Evolutionary conservation across 2,888 invertebrate genomes (phyloP).

Genomic region (Ophion ellenae): DNA sequence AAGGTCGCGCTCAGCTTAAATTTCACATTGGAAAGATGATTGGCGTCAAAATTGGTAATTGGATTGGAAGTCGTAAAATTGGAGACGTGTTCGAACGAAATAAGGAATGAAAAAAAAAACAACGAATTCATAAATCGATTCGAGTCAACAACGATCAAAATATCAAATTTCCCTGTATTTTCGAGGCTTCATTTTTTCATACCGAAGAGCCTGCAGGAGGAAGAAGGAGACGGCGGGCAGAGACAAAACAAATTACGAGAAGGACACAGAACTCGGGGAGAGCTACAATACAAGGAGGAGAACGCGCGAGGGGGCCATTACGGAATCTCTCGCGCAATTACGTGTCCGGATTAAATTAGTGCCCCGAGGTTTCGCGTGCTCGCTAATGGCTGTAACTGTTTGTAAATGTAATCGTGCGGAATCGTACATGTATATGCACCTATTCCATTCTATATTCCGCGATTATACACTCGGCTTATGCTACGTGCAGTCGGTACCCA

Average conservation of each 20-base stretch:
- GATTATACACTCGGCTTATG: conserved; percentile 30
- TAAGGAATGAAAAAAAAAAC: too few relatives aligned
- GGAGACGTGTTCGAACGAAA: too few relatives aligned
- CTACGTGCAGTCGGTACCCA: conserved; percentile 13
- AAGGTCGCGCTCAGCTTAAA: too few relatives aligned
- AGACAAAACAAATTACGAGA: conserved; percentile 35
- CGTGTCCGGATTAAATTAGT: conserved; percentile 75
- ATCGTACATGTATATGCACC: conserved; percentile 43
- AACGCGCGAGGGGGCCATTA: conserved; percentile 72
- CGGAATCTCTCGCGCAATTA: conserved; percentile 69
- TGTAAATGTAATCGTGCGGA: conserved; percentile 74
- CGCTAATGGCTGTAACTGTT: conserved; percentile 75
- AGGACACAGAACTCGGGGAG: conserved; percentile 44
- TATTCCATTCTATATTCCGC: conserved; percentile 31
- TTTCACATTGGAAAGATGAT: too few relatives aligned
- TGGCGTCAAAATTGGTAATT: too few relatives aligned
- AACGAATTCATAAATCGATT: not conserved
- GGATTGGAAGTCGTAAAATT: too few relatives aligned
- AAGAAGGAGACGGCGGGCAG: conserved; percentile 24
- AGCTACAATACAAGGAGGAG: conserved; percentile 49
- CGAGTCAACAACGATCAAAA: not conserved
- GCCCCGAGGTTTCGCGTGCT: conserved; percentile 75
- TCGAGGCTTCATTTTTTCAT: not conserved
- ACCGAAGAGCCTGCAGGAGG: conserved; percentile 6
- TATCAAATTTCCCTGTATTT: not conserved